Evolutionary conservation across 2,888 invertebrate genomes (phyloP).

Genomic region (Andrena bicolor): DNA sequence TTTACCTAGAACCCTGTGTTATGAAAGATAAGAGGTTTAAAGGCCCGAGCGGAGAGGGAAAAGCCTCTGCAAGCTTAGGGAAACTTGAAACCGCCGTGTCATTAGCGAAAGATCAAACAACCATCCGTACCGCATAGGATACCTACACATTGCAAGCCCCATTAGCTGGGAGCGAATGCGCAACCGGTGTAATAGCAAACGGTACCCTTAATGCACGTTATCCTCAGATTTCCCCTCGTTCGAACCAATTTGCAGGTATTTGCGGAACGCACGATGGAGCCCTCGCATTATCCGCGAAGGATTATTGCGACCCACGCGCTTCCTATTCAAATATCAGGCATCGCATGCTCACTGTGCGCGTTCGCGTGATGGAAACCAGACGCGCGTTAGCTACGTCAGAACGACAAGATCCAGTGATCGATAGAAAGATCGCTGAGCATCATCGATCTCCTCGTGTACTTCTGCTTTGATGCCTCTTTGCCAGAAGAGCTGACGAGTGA

Average conservation of each 20-base stretch:
- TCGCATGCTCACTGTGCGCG: not conserved
- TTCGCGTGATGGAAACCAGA: not conserved
- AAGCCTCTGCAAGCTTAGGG: not conserved
- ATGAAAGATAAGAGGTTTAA: not conserved
- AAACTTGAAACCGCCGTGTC: conserved; percentile 6
- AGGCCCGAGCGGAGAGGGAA: not conserved
- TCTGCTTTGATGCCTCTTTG: not conserved
- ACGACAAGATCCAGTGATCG: not conserved
- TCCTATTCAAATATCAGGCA: conserved; percentile 1
- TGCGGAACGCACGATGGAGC: conserved; percentile 37
- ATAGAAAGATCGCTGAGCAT: conserved; percentile 8
- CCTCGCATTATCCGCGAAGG: conserved; percentile 3
- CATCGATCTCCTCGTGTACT: conserved; percentile 1
- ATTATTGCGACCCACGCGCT: conserved; percentile 20
- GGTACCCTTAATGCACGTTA: conserved; percentile 23
- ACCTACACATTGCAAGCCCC: not conserved
- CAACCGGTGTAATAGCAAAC: conserved; percentile 20
- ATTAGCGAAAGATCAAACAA: conserved; percentile 12
- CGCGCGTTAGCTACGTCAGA: not conserved
- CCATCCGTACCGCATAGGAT: not conserved
- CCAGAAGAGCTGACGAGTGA: conserved; percentile 17
- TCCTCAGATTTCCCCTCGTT: conserved; percentile 37
- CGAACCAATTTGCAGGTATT: conserved; percentile 47
- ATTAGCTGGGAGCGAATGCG: not conserved
- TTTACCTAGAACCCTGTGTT: too few relatives aligned